A percentile compares a stretch with the other conserved stretches of the same genome.
Evolutionary conservation across 2,888 invertebrate genomes (phyloP).

Genomic region (Cantharis rustica): DNA sequence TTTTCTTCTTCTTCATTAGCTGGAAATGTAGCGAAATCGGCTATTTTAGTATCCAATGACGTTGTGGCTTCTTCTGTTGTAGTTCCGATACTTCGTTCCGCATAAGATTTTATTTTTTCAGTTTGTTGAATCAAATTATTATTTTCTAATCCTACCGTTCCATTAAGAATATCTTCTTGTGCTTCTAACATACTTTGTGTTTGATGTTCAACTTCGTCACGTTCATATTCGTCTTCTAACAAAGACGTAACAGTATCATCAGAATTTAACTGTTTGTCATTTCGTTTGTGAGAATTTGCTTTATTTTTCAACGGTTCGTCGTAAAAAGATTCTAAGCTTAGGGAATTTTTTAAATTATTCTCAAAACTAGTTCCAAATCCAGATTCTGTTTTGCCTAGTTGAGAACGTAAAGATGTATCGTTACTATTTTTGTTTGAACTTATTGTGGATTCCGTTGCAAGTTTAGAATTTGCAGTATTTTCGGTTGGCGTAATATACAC

Average conservation of each 20-base stretch:
- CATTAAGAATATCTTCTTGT: not conserved
- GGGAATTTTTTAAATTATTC: slow-evolving; percentile 36
- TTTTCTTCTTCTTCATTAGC: slow-evolving; percentile 14
- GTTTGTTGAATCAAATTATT: not conserved
- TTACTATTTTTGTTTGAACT: slow-evolving; percentile 12
- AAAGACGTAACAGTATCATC: slow-evolving; percentile 54
- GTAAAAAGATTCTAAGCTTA: slow-evolving; percentile 63
- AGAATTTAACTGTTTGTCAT: not conserved
- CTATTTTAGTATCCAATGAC: not conserved
- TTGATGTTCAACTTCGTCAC: slow-evolving; percentile 25
- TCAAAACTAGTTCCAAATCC: not conserved
- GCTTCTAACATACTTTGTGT: not conserved
- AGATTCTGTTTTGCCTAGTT: not conserved
- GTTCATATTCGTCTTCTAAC: slow-evolving; percentile 35
- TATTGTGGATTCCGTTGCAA: slow-evolving; percentile 25
- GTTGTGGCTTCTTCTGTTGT: slow-evolving; percentile 54
- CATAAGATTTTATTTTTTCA: not conserved
- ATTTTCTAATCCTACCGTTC: slow-evolving; percentile 12
- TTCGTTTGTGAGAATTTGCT: slow-evolving; percentile 11
- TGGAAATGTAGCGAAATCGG: not conserved
- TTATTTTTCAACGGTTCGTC: slow-evolving; percentile 63
- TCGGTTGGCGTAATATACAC: slow-evolving; percentile 44
- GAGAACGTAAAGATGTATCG: not conserved
- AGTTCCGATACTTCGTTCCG: slow-evolving; percentile 58
- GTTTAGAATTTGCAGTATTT: slow-evolving; percentile 42